Percentiles rank a stretch among this genome's conserved stretches.
phyloP scores from a whole-genome alignment of 2,888 invertebrate species.

The Drosophila pseudotalamancana region DNA sequence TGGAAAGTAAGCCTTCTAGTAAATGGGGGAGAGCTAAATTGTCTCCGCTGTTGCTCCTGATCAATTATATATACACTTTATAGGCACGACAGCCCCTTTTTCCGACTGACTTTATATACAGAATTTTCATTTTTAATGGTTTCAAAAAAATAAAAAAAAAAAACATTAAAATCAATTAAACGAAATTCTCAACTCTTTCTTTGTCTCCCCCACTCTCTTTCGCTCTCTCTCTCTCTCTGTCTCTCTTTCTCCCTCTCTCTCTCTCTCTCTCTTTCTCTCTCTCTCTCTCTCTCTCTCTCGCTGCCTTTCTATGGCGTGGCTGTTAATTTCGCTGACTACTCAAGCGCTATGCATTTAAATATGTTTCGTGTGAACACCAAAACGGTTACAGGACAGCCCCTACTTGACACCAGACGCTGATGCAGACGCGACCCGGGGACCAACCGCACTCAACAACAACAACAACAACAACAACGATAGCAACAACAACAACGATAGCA shows the following conservation, averaged over 20 bases:
- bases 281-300: background rate
- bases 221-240: background rate
- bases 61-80: too few relatives aligned
- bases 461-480: conserved; percentile 37
- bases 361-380: conserved; percentile 75
- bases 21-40: too few relatives aligned
- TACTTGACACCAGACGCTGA: conserved; percentile 75
- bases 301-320: background rate
- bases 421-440: conserved; percentile 40
- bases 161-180: conserved; percentile 73
- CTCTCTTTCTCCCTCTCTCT: background rate
- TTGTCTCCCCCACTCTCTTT: background rate
- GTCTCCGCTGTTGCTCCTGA: too few relatives aligned
- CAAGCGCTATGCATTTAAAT: conserved; percentile 74
- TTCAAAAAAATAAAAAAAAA: background rate
- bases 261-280: background rate
- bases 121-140: too few relatives aligned
- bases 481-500: background rate
- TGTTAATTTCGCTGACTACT: conserved; percentile 48
- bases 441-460: conserved; percentile 41
- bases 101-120: too few relatives aligned
- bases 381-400: conserved; percentile 75
- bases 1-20: too few relatives aligned
- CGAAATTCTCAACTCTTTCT: conserved; percentile 56
- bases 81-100: too few relatives aligned